Base-by-base conservation (phyloP, 2,797 vertebrate genomes). In the Tadarida brasiliensis region DNA sequence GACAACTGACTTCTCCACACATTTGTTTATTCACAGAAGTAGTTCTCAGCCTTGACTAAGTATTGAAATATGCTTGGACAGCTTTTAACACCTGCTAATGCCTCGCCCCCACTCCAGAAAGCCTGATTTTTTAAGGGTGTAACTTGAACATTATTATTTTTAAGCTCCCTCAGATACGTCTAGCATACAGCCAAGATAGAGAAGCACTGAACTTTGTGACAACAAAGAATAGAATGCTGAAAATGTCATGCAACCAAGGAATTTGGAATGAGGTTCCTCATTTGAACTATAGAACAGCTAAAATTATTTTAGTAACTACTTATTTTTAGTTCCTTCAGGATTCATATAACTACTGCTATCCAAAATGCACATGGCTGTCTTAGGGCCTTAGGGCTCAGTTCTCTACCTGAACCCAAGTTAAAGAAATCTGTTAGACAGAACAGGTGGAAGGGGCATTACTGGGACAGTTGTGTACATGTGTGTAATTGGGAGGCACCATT, bases 261-360 rank as follows among this genome's bases (percentile, higher is more conserved):
- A 28, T 44, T 81, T 56, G 5, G 44, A 77, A 74, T 89, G 81
- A 65, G 35, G 28, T 70, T 78, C 67, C 59, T 80, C 44, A 26
- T 63, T 88, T 91, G 70, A 86, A 81, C 39, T 51, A n/a, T 7
- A 54, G 35, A 71, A 28, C 35, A 65, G 35, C 12, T 33, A 56
- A 71, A 95, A 24, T 63, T 90, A 67, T 96, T 83, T 73, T 67
- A 78, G 44, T 57, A 83, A 59, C 28, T 49, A 20, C 28, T 65
- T 76, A 74, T 70, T 83, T 73, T 90, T 82, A 59, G 19, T 73
- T 78, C 63, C 47, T 90, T 17, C 51, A 78, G 57, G 28, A 80
- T 80, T 73, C 26, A 6, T 78, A 12, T 56, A 87, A 74, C 33
- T 35, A 19, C 35, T 78, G 26, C n/a, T 49, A 26, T 73, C 65